These are phyloP conservation scores for Carcina quercana DNA, from an alignment of 2,888 invertebrate species.

Conservation along the genomic window DNA sequence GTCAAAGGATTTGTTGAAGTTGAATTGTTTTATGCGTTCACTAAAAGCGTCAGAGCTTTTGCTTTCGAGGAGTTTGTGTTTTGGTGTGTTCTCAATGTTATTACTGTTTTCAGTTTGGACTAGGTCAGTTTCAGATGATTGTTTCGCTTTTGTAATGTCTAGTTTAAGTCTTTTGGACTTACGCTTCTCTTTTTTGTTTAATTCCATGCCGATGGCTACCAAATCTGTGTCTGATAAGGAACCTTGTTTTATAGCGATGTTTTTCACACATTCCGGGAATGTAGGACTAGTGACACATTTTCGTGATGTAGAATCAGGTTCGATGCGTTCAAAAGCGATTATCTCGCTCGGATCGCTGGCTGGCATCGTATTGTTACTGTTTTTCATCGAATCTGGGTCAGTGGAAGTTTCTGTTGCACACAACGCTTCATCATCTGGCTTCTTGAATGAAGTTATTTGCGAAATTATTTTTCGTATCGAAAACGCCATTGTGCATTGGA, in stretches of 20 bases:
- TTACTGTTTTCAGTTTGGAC: constrained; percentile 20
- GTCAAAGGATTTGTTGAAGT: constrained; percentile 54
- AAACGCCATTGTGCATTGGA: constrained; percentile 59
- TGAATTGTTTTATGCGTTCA: constrained; percentile 40
- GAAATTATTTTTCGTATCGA: constrained; percentile 60
- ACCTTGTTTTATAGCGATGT: constrained; percentile 38
- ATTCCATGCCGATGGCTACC: constrained; percentile 23
- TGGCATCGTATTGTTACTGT: constrained; percentile 10
- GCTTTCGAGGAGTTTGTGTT: constrained; percentile 45
- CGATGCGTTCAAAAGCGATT: constrained; percentile 34
- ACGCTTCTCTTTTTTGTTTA: constrained; percentile 25
- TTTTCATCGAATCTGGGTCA: neutral
- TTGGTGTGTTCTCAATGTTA: constrained; percentile 56
- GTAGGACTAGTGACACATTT: constrained; percentile 31
- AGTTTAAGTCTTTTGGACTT: constrained; percentile 46
- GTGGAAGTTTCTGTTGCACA: constrained; percentile 5
- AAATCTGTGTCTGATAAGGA: constrained; percentile 58
- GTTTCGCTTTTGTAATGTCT: constrained; percentile 50
- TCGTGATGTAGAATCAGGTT: constrained; percentile 51
- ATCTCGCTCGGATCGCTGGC: constrained; percentile 22
- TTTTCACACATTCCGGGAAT: constrained; percentile 38
- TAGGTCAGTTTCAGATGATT: constrained; percentile 35
- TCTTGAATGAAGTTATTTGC: constrained; percentile 59
- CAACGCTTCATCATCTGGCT: constrained; percentile 32
- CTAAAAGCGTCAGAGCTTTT: constrained; percentile 45